These are phyloP conservation scores for Meta bourneti DNA, from an alignment of 2,888 invertebrate species.

Conservation along the genomic window DNA sequence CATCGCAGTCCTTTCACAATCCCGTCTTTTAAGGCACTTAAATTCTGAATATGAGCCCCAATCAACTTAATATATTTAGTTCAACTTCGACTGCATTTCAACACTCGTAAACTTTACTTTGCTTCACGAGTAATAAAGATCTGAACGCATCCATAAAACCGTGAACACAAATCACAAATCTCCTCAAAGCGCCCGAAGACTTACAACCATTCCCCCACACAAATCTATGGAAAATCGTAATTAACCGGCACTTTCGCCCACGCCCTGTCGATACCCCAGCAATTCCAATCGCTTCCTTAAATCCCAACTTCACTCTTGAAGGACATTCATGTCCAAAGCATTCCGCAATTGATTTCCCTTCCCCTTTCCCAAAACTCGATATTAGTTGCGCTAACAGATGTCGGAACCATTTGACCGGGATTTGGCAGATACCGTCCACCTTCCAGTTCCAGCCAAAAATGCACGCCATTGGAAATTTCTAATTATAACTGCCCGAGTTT, in stretches of 20 bases:
- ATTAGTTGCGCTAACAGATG: slow-evolving; percentile 49
- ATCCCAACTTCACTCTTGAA: neutral
- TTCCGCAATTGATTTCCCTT: neutral
- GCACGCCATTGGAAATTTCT: slow-evolving; percentile 33
- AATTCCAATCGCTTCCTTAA: neutral
- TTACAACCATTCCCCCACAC: no score
- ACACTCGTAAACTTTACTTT: neutral
- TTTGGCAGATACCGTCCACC: neutral
- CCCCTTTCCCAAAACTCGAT: slow-evolving; percentile 4
- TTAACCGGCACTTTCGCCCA: no score
- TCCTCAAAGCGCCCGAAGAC: neutral
- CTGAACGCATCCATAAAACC: neutral
- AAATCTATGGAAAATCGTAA: no score
- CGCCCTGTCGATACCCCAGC: neutral
- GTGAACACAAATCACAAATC: neutral
- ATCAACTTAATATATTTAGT: neutral
- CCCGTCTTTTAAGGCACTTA: no score
- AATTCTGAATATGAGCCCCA: neutral
- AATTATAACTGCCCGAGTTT: slow-evolving; percentile 31
- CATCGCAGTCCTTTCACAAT: no score
- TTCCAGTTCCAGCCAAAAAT: slow-evolving; percentile 27
- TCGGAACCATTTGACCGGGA: slow-evolving; percentile 31
- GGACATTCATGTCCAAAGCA: neutral
- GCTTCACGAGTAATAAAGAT: neutral
- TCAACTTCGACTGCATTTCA: neutral